Evolutionary conservation across 2,888 invertebrate genomes (phyloP).

Genomic region (Margaritifera margaritifera): DNA sequence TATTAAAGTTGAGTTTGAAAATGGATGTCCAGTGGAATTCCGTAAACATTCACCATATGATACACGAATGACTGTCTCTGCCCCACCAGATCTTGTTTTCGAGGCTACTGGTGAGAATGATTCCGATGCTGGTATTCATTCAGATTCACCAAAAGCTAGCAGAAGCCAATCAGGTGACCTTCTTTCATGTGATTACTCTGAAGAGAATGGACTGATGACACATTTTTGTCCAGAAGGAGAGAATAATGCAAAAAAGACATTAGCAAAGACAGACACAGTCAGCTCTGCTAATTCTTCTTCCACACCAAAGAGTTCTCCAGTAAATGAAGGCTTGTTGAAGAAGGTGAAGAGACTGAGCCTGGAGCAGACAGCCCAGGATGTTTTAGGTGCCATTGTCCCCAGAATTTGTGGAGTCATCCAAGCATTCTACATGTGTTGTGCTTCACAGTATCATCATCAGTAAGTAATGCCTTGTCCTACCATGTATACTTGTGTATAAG

Average conservation of each 20-base stretch:
- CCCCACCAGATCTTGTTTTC: conserved; percentile 22
- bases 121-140: no score
- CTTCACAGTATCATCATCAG: conserved; percentile 40
- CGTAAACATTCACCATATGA: conserved; percentile 1
- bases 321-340: conserved; percentile 10
- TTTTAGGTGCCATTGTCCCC: conserved; percentile 59
- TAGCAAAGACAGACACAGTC: no score
- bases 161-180: no score
- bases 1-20: conserved; percentile 55
- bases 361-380: conserved; percentile 39
- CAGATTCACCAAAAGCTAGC: no score
- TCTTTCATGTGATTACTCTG: no score
- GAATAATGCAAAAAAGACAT: no score
- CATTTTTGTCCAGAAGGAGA: no score
- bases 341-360: conserved; percentile 29
- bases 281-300: no score
- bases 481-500: no score
- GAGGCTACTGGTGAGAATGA: background rate
- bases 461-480: conserved; percentile 17
- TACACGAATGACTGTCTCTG: conserved; percentile 20
- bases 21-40: conserved; percentile 8
- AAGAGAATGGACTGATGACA: no score
- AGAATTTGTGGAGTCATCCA: conserved; percentile 66
- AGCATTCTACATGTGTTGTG: conserved; percentile 65
- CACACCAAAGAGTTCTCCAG: background rate